Evolutionary conservation across 2,113 vertebrate genomes (phyloP).

Genomic region (Scalopus aquaticus): DNA sequence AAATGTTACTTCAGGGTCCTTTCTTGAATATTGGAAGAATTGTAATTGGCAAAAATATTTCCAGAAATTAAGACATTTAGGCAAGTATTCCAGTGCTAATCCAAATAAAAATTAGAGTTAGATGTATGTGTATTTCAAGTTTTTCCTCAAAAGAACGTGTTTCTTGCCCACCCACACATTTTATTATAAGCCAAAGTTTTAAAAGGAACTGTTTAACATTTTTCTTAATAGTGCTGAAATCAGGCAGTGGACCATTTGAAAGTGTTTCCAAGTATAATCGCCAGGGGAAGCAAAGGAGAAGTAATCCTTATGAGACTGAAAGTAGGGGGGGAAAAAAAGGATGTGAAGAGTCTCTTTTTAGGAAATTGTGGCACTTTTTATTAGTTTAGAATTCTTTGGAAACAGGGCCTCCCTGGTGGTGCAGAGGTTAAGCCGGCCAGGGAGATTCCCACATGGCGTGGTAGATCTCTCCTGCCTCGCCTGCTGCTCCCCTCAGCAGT

Average conservation of each 20-base stretch:
- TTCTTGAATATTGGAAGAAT: neutral
- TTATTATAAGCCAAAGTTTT: neutral
- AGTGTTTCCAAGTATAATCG: neutral
- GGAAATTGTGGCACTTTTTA: neutral
- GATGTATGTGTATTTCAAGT: neutral
- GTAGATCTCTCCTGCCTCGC: too few species aligned
- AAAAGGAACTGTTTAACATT: neutral
- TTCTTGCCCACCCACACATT: neutral
- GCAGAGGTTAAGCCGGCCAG: too few species aligned
- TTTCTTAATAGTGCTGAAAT: neutral
- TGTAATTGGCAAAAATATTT: neutral
- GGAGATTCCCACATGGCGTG: too few species aligned
- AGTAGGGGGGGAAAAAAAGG: neutral
- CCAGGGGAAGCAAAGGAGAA: neutral
- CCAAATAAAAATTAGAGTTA: neutral
- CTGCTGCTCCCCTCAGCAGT: too few species aligned
- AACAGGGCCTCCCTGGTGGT: too few species aligned
- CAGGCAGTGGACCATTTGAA: neutral
- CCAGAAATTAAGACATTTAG: neutral
- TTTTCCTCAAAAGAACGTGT: neutral
- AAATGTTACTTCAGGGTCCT: neutral
- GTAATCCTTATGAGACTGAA: neutral
- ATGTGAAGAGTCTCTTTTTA: neutral
- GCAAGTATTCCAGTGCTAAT: neutral
- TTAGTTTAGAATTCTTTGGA: conserved; percentile 4